Conservation (phyloP, 2,888 invertebrate species). For the Torymus texanus region DNA sequence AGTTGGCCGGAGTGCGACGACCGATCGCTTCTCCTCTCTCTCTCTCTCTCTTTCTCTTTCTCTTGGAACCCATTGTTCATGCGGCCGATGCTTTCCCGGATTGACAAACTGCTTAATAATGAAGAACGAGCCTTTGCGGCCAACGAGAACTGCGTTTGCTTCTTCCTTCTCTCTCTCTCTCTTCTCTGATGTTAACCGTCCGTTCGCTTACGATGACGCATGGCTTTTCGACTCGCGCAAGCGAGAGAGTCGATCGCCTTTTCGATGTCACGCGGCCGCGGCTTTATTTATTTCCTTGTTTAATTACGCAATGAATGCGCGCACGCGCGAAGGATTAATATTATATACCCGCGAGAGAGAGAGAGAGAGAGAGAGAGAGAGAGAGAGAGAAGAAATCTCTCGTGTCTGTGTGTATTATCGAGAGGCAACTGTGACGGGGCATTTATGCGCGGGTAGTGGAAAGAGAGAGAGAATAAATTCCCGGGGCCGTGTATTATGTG, state of each 20-base stretch:
- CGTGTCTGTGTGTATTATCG: conserved; percentile 27
- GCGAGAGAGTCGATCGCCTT: conserved; percentile 45
- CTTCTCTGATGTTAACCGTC: conserved; percentile 48
- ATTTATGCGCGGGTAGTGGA: conserved; percentile 16
- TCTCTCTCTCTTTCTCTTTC: not conserved
- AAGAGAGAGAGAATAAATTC: conserved; percentile 41
- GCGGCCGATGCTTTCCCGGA: conserved; percentile 52
- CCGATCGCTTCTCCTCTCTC: not conserved
- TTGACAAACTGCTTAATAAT: conserved; percentile 57
- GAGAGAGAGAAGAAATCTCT: conserved; percentile 40
- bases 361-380: no score
- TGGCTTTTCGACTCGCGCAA: conserved; percentile 55
- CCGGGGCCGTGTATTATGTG: not conserved
- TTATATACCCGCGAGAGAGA: conserved; percentile 1
- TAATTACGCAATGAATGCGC: conserved; percentile 55
- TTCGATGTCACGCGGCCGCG: conserved; percentile 47
- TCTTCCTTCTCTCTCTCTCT: conserved; percentile 12
- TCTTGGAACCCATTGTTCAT: conserved; percentile 33
- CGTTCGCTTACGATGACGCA: conserved; percentile 51
- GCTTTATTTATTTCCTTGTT: conserved; percentile 52
- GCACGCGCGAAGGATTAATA: conserved; percentile 30
- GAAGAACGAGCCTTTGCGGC: conserved; percentile 30
- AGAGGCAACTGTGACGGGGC: conserved; percentile 44
- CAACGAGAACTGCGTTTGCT: not conserved
- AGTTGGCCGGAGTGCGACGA: conserved; percentile 43